Conservation (phyloP, 2,797 vertebrate genomes). For the Callimico goeldii region DNA sequence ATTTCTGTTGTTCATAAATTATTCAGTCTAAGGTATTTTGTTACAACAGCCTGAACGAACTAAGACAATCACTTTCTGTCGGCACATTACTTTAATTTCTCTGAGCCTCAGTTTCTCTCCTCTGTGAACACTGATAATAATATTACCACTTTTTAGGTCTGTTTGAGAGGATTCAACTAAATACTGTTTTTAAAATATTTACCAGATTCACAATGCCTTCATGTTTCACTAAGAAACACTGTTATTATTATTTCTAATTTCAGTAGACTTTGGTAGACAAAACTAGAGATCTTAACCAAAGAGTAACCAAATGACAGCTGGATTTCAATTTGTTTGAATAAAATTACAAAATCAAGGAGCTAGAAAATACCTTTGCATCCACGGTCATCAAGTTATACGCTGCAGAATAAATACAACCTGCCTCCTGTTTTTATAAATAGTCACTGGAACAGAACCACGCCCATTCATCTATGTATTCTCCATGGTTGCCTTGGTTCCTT, state of each 20-base stretch:
- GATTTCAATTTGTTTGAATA: background rate
- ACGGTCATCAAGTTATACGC: background rate
- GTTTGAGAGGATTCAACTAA: background rate
- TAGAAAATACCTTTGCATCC: background rate
- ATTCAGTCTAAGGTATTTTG: background rate
- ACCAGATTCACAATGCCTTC: background rate
- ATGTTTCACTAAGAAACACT: background rate
- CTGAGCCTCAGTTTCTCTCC: background rate
- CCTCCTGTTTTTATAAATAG: background rate
- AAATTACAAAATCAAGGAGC: background rate
- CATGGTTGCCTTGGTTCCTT: background rate
- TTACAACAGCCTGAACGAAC: background rate
- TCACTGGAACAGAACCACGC: background rate
- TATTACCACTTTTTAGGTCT: background rate
- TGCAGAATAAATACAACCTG: background rate
- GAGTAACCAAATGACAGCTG: background rate
- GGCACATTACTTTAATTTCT: background rate
- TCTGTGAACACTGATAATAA: background rate
- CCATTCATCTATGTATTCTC: background rate
- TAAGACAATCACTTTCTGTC: background rate
- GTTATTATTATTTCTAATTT: slow-evolving; percentile 16
- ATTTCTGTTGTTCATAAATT: background rate
- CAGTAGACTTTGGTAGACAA: background rate
- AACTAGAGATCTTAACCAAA: background rate
- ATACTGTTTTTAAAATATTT: background rate